A percentile compares a stretch with the other conserved stretches of the same genome.
These are phyloP conservation scores for Dunckerocampus dactyliophorus DNA, from an alignment of 2,113 vertebrate genomes.

Conservation along the genomic window DNA sequence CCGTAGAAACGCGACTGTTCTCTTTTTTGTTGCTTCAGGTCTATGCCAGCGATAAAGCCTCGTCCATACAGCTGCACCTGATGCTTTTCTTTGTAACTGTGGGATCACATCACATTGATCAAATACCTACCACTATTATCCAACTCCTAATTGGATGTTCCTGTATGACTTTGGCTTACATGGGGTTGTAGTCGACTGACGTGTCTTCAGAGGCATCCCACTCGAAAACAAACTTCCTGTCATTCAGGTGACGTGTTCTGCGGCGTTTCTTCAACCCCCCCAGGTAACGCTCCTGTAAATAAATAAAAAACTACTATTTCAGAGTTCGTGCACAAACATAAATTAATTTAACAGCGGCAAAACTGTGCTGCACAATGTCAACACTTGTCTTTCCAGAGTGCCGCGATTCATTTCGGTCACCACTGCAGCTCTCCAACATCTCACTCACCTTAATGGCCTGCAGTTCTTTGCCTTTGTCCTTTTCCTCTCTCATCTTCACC, in stretches of 20 bases:
- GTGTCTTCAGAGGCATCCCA: constrained; percentile 98
- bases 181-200: constrained; percentile 91
- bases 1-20: constrained; percentile 96
- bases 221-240: constrained; percentile 97
- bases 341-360: not conserved
- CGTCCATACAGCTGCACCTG: constrained; percentile 91
- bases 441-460: constrained; percentile 87
- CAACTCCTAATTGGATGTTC: no score
- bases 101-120: not conserved
- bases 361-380: not conserved
- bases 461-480: constrained; percentile 95
- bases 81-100: constrained; percentile 94
- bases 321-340: not conserved
- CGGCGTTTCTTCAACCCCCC: constrained; percentile 92
- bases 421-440: no score
- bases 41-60: constrained; percentile 95
- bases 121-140: not conserved
- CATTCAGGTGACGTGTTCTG: constrained; percentile 91
- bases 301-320: not conserved
- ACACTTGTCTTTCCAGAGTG: not conserved
- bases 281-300: constrained; percentile 87
- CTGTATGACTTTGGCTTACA: constrained; percentile 75
- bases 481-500: constrained; percentile 94
- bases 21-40: constrained; percentile 95
- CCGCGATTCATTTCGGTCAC: not conserved